Evolutionary conservation across 2,888 invertebrate genomes (phyloP).

Genomic region (Tachina grossa): DNA sequence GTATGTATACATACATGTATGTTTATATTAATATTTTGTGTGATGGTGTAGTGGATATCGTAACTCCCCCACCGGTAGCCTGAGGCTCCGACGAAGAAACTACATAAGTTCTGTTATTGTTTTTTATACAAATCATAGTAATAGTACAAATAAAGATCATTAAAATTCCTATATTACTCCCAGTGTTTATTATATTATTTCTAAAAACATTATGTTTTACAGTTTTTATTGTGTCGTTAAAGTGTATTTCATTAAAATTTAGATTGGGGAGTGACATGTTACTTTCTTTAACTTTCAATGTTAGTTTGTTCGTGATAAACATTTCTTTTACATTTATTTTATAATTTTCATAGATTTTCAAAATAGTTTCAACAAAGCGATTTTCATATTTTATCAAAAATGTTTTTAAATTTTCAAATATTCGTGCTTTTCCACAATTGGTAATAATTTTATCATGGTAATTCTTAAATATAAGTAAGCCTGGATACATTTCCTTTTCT

Average conservation of each 20-base stretch:
- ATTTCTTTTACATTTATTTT: too few species aligned
- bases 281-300: not conserved
- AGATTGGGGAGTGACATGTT: not conserved
- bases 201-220: not conserved
- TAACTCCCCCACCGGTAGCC: not conserved
- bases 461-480: not conserved
- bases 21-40: constrained; percentile 84
- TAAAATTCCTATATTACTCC: not conserved
- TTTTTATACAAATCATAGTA: not conserved
- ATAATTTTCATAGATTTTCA: too few species aligned
- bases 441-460: not conserved
- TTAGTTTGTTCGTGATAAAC: not conserved
- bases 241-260: constrained; percentile 1
- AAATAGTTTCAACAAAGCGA: too few species aligned
- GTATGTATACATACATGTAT: too few species aligned
- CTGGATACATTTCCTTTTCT: too few species aligned
- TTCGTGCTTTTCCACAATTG: not conserved
- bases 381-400: too few species aligned
- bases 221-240: not conserved
- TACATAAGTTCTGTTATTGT: not conserved
- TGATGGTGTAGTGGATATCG: not conserved
- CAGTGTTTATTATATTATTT: not conserved
- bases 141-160: not conserved
- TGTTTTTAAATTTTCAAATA: too few species aligned
- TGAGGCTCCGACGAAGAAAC: not conserved